Conservation (phyloP, 2,797 vertebrate species). For the Varecia variegata region DNA sequence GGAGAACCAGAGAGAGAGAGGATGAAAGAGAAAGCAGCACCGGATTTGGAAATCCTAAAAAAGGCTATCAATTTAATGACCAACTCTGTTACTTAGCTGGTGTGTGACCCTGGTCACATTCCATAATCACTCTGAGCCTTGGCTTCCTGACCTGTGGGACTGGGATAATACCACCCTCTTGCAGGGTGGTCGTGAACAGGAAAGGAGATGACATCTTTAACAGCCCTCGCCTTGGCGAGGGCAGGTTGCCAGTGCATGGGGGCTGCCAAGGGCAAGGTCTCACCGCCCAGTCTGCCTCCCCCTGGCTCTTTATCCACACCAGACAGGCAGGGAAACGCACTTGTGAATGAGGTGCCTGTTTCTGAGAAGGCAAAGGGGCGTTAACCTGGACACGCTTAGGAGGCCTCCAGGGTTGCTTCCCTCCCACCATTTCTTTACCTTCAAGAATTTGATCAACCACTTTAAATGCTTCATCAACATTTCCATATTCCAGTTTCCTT, state of each 20-base stretch:
- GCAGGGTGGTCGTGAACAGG: not conserved
- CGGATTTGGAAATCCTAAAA: not conserved
- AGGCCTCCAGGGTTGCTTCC: not conserved
- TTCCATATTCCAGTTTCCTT: constrained; percentile 83
- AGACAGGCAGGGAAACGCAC: accelerated
- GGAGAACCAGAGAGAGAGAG: not conserved
- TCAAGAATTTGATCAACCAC: constrained; percentile 81
- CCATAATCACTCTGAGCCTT: not conserved
- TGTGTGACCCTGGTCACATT: not conserved
- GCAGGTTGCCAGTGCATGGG: not conserved
- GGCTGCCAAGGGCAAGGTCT: not conserved
- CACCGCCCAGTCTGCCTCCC: not conserved
- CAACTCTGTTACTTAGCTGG: not conserved
- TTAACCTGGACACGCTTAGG: not conserved
- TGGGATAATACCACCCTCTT: not conserved
- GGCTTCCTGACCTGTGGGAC: not conserved
- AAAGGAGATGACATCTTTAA: not conserved
- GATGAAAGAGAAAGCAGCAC: not conserved
- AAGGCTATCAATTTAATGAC: not conserved
- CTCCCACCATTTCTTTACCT: constrained; percentile 76
- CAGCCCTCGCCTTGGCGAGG: no score
- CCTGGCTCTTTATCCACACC: not conserved
- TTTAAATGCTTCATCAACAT: constrained; percentile 83
- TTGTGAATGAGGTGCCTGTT: not conserved
- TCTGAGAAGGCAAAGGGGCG: not conserved